phyloP scores from a whole-genome alignment of 2,888 invertebrate genomes.

The Bimastos eiseni region DNA sequence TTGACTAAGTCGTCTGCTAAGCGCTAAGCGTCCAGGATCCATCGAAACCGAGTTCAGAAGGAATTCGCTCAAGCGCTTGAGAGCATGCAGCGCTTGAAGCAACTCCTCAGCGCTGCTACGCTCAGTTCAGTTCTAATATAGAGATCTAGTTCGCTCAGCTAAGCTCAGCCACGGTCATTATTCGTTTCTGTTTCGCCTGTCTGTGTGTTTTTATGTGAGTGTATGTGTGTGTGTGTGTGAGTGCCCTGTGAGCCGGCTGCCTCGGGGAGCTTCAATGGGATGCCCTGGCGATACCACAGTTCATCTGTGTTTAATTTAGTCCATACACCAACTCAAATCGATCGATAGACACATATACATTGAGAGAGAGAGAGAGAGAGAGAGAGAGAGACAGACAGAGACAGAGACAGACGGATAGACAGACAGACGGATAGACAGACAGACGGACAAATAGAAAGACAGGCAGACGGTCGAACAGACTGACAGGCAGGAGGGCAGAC shows the following conservation, averaged over 20 bases:
- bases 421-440: neutral
- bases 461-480: neutral
- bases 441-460: neutral
- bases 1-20: neutral
- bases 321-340: neutral
- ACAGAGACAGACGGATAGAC: too few relatives aligned
- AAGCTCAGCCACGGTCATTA: neutral
- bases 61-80: neutral
- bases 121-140: neutral
- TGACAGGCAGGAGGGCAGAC: neutral
- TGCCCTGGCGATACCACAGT: neutral
- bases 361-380: too few relatives aligned
- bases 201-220: too few relatives aligned
- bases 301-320: slow-evolving; percentile 7
- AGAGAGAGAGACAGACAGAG: too few relatives aligned
- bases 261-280: neutral
- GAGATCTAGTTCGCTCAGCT: neutral
- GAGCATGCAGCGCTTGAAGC: neutral
- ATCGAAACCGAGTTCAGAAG: neutral
- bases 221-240: too few relatives aligned
- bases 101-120: neutral
- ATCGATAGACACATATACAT: neutral
- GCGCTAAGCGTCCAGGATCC: neutral
- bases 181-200: neutral
- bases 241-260: neutral